Evolutionary conservation across 2,113 vertebrate genomes (phyloP).

Genomic region (Colaptes auratus): DNA sequence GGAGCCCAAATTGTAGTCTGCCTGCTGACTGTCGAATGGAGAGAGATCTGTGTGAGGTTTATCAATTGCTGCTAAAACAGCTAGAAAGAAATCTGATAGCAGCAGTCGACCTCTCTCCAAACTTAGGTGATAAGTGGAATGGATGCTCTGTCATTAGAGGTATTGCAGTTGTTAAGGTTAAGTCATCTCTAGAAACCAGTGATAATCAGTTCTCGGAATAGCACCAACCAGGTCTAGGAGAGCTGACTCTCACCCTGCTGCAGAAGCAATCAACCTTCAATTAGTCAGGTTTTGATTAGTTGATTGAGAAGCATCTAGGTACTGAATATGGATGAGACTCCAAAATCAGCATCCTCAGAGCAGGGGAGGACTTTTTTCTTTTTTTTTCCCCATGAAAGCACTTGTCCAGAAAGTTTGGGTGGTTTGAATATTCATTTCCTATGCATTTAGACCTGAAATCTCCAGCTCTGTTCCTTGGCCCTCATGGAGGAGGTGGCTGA

Average conservation of each 20-base stretch:
- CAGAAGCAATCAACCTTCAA: conserved; percentile 72
- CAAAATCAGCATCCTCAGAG: conserved; percentile 41
- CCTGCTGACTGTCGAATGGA: not conserved
- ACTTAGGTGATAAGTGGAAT: not conserved
- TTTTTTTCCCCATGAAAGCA: not conserved
- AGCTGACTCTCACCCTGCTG: conserved; percentile 65
- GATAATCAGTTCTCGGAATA: conserved; percentile 54
- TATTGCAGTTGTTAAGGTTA: conserved; percentile 38
- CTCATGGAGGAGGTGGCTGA: not conserved
- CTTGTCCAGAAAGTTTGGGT: conserved; percentile 63
- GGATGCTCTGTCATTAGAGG: conserved; percentile 37
- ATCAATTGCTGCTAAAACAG: not conserved
- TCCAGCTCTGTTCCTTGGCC: not conserved
- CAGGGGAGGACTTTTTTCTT: not conserved
- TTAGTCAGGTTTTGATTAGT: conserved; percentile 72
- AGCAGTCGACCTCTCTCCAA: conserved; percentile 21
- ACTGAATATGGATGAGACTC: conserved; percentile 72
- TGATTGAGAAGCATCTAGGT: conserved; percentile 66
- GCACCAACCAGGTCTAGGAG: conserved; percentile 44
- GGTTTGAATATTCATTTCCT: conserved; percentile 8
- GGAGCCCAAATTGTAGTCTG: not conserved
- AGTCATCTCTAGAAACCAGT: conserved; percentile 7
- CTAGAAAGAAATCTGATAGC: not conserved
- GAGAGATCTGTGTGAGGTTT: not conserved
- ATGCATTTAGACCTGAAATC: not conserved